Evolutionary conservation across 2,888 invertebrate genomes (phyloP).

Genomic region (Caenorhabditis wallacei): DNA sequence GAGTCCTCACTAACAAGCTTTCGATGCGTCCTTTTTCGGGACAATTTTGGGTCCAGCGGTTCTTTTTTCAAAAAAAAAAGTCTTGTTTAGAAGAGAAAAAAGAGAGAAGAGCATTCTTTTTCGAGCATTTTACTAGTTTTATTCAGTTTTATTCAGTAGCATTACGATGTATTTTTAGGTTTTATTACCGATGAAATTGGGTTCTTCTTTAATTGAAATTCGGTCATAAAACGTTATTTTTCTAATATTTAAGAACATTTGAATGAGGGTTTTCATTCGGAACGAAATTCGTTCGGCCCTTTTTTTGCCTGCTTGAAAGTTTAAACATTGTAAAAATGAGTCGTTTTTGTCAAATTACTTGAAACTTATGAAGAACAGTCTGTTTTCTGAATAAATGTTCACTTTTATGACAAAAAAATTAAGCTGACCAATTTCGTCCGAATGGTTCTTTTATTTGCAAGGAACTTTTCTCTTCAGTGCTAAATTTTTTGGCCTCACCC

Average conservation of each 20-base stretch:
- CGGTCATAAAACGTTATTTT: background rate
- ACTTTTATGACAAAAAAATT: no score
- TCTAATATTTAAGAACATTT: background rate
- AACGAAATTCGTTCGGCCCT: no score
- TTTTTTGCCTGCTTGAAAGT: no score
- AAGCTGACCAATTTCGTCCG: no score
- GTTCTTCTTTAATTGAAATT: background rate
- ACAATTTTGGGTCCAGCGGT: conserved; percentile 27
- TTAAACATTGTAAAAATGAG: no score
- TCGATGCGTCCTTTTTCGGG: conserved; percentile 25
- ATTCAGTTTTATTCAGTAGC: background rate
- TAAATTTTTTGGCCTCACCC: no score
- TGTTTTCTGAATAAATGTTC: no score
- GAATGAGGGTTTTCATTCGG: no score
- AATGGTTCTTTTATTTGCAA: no score
- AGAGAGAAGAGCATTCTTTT: conserved; percentile 14
- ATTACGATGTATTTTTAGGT: background rate
- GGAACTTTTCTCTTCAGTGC: no score
- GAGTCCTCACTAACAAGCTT: conserved; percentile 27
- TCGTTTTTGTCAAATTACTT: no score
- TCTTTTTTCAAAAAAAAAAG: conserved; percentile 6
- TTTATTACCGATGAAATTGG: conserved; percentile 4
- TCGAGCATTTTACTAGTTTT: conserved; percentile 19
- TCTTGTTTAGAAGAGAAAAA: conserved; percentile 3
- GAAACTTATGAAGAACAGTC: no score